phyloP scores from a whole-genome alignment of 2,113 vertebrate genomes.

The Trochalopteron elliotii region DNA sequence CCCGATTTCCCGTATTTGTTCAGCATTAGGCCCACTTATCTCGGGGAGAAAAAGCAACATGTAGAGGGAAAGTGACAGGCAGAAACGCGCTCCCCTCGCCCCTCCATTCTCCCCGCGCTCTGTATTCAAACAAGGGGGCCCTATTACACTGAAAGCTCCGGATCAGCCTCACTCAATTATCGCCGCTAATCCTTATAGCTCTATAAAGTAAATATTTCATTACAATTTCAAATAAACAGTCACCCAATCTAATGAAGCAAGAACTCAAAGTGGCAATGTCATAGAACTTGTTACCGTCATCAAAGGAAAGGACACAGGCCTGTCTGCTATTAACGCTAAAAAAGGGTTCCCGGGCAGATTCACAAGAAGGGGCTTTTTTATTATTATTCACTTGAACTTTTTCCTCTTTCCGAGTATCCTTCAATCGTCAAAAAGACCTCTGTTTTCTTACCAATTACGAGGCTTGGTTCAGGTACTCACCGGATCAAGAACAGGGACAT shows the following conservation, averaged over 20 bases:
- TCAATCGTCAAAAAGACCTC: neutral
- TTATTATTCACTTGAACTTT: constrained; percentile 3
- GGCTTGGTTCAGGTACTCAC: neutral
- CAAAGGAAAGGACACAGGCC: constrained; percentile 79
- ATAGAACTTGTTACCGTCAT: constrained; percentile 80
- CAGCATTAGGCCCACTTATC: constrained; percentile 99
- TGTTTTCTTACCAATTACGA: neutral
- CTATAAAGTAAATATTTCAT: constrained; percentile 99
- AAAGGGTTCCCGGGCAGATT: constrained; percentile 53
- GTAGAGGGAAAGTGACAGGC: constrained; percentile 97
- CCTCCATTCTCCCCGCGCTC: constrained; percentile 88
- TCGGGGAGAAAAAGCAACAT: constrained; percentile 98
- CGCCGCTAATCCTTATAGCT: constrained; percentile 97
- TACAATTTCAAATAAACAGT: constrained; percentile 99
- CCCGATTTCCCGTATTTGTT: constrained; percentile 99
- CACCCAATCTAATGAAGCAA: constrained; percentile 94
- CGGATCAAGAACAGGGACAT: neutral
- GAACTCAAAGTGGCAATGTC: constrained; percentile 86
- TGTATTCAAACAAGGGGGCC: constrained; percentile 96
- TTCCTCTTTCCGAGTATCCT: constrained; percentile 47
- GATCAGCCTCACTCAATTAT: constrained; percentile 98
- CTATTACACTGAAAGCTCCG: constrained; percentile 84
- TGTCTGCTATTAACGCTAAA: constrained; percentile 65
- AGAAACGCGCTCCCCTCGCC: constrained; percentile 89
- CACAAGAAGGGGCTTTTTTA: neutral